phyloP scores from a whole-genome alignment of 2,113 vertebrate species.

The Oceanodroma tethys region DNA sequence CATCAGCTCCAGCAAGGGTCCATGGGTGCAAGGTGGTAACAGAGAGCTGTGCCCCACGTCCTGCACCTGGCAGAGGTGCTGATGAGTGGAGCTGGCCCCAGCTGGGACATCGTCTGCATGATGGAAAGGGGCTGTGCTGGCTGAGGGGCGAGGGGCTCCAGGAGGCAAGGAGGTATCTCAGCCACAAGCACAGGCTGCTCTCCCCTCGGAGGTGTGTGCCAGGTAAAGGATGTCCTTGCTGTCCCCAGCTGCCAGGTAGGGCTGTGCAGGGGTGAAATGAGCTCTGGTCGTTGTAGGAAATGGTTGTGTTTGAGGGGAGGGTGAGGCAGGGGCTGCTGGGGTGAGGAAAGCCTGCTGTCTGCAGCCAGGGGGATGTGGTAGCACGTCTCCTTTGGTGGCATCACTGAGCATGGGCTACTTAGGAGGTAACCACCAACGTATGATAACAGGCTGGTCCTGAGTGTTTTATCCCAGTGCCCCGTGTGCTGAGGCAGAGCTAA shows the following conservation, averaged over 20 bases:
- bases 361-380: rapidly evolving
- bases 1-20: background rate
- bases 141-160: background rate
- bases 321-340: rapidly evolving
- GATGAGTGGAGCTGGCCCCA: background rate
- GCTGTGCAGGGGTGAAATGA: rapidly evolving
- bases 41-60: background rate
- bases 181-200: rapidly evolving
- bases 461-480: background rate
- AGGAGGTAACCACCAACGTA: rapidly evolving
- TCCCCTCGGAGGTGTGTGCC: rapidly evolving
- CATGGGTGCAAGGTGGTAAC: too few species aligned
- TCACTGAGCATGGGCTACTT: rapidly evolving
- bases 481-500: background rate
- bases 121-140: background rate
- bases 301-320: background rate
- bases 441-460: background rate
- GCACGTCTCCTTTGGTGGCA: rapidly evolving
- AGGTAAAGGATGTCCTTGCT: rapidly evolving
- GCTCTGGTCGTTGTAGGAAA: rapidly evolving
- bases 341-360: background rate
- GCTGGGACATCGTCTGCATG: rapidly evolving
- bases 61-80: background rate
- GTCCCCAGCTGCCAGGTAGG: background rate
- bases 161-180: rapidly evolving